phyloP scores from a whole-genome alignment of 64 coral and sea anemone genomes.

The Acropora tenuis region DNA sequence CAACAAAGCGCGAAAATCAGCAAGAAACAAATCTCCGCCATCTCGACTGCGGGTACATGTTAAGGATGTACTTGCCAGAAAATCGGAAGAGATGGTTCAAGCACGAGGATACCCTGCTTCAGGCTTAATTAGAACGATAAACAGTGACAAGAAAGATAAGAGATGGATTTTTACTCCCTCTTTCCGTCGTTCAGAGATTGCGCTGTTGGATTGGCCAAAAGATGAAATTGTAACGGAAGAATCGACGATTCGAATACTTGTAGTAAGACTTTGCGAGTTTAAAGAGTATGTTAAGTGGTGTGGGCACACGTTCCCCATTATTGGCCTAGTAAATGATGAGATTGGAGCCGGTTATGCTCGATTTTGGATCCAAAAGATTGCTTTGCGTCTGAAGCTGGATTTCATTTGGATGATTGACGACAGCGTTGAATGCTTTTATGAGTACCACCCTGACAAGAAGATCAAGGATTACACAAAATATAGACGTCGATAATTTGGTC shows the following conservation, averaged over 20 bases:
- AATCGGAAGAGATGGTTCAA: too few species aligned
- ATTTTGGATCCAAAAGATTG: constrained; percentile 44
- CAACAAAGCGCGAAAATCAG: too few species aligned
- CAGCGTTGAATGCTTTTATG: constrained; percentile 32
- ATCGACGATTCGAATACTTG: constrained; percentile 7
- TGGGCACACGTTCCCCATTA: constrained; percentile 11
- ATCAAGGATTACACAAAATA: background rate
- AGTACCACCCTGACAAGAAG: background rate
- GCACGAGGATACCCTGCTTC: too few species aligned
- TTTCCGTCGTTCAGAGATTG: constrained; percentile 10
- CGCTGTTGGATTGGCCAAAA: constrained; percentile 31
- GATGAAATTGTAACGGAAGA: background rate
- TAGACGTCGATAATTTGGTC: background rate
- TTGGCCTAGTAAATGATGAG: constrained; percentile 13
- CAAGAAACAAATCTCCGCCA: too few species aligned
- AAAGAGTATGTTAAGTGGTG: background rate
- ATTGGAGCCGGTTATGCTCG: constrained; percentile 20
- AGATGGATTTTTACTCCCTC: constrained; percentile 54
- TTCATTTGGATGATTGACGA: constrained; percentile 66
- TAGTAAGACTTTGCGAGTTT: constrained; percentile 25
- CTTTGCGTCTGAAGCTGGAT: background rate
- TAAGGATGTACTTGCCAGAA: too few species aligned
- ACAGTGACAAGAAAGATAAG: background rate
- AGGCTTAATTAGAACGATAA: background rate
- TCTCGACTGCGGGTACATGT: too few species aligned